Conservation (phyloP, 2,113 vertebrate species). For the Coreoperca whiteheadi region DNA sequence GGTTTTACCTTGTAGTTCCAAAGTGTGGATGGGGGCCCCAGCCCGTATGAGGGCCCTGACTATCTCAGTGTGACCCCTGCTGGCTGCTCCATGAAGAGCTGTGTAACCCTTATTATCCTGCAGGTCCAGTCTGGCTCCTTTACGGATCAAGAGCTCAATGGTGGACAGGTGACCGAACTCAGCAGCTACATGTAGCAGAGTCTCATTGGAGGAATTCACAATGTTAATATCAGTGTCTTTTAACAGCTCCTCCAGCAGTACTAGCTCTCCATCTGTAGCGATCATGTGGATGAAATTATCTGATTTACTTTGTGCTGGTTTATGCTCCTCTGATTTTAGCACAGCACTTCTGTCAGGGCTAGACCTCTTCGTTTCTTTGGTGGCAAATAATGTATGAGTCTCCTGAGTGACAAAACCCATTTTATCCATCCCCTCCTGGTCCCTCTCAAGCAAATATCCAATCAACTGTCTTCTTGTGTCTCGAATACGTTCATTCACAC, state of each 20-base stretch:
- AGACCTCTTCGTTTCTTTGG: conserved; percentile 23
- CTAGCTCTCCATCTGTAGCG: conserved; percentile 71
- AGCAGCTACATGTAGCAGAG: conserved; percentile 84
- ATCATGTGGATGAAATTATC: conserved; percentile 63
- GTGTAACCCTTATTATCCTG: conserved; percentile 80
- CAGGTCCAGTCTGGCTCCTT: conserved; percentile 78
- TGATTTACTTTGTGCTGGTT: conserved; percentile 30
- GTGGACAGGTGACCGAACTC: conserved; percentile 71
- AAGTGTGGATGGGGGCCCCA: conserved; percentile 74
- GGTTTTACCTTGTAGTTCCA: conserved; percentile 74
- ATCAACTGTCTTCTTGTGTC: conserved; percentile 86
- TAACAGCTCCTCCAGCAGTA: conserved; percentile 70
- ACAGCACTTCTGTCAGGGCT: neutral
- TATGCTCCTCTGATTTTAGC: conserved; percentile 33
- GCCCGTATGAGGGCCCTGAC: conserved; percentile 65
- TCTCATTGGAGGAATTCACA: conserved; percentile 72
- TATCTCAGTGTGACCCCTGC: conserved; percentile 70
- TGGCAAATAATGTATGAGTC: neutral
- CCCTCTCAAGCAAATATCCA: conserved; percentile 87
- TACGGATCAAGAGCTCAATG: conserved; percentile 79
- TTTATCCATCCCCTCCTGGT: conserved; percentile 68
- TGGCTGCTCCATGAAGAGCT: conserved; percentile 84
- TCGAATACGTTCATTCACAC: conserved; percentile 77
- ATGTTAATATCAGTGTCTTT: conserved; percentile 62
- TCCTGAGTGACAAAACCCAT: conserved; percentile 23